These are phyloP conservation scores for Epinotia demarniana DNA, from an alignment of 2,888 invertebrate genomes.

Conservation along the genomic window DNA sequence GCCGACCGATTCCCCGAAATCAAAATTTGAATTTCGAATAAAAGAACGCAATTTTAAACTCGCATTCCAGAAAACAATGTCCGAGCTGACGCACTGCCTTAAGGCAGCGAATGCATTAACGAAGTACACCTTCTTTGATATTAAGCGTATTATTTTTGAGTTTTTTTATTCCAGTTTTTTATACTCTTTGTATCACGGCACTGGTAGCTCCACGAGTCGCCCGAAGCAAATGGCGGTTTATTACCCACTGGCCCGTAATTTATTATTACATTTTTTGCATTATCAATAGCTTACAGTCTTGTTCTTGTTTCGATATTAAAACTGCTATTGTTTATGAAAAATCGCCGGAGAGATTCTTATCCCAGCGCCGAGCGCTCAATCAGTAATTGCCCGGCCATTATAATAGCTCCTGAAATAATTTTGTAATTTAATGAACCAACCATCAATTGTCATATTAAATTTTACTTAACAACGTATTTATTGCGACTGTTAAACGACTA, in stretches of 20 bases:
- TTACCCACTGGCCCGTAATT: conserved; percentile 81
- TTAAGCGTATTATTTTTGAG: conserved; percentile 81
- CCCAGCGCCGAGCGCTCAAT: conserved; percentile 59
- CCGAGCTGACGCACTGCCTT: conserved; percentile 76
- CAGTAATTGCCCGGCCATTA: conserved; percentile 60
- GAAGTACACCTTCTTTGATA: conserved; percentile 83
- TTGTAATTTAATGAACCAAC: conserved; percentile 28
- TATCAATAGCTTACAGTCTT: conserved; percentile 81
- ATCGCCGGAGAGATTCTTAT: conserved; percentile 76
- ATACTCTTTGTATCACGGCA: conserved; percentile 67
- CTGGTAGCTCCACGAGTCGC: conserved; percentile 81
- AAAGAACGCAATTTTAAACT: conserved; percentile 67
- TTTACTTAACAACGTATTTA: conserved; percentile 36
- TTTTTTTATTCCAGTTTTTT: conserved; percentile 52
- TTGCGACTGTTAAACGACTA: conserved; percentile 46
- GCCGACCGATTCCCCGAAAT: conserved; percentile 64
- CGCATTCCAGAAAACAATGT: conserved; percentile 84
- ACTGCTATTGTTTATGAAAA: conserved; percentile 84
- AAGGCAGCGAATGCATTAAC: conserved; percentile 82
- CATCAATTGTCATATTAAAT: conserved; percentile 35
- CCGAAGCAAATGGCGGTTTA: conserved; percentile 82
- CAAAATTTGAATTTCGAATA: conserved; percentile 64
- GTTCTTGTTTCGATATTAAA: conserved; percentile 80
- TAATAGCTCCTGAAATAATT: conserved; percentile 48
- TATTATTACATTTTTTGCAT: conserved; percentile 84